A percentile compares a stretch with the other conserved stretches of the same genome.
Evolutionary conservation across 1,140 invertebrate genomes (phyloP).

Genomic region (Idris sp.): DNA sequence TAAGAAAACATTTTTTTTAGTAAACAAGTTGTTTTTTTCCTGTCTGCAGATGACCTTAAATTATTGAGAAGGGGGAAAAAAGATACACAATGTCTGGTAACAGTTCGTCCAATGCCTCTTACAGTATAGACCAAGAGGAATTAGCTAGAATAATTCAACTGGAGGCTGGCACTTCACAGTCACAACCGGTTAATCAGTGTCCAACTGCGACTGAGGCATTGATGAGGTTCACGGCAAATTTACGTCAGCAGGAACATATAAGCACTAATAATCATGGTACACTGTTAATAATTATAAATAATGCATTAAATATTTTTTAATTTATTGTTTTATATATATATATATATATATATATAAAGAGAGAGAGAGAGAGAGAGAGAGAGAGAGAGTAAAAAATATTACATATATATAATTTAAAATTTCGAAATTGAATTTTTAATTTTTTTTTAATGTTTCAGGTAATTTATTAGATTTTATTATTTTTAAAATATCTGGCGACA

Average conservation of each 20-base stretch:
- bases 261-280: conserved; percentile 34
- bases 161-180: conserved; percentile 31
- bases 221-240: conserved; percentile 65
- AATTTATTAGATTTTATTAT: no score
- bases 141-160: conserved; percentile 43
- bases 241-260: conserved; percentile 61
- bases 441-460: not conserved
- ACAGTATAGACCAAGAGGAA: conserved; percentile 46
- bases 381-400: no score
- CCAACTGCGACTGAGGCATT: conserved; percentile 66
- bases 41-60: not conserved
- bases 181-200: conserved; percentile 31
- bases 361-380: no score
- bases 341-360: no score
- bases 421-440: no score
- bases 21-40: no score
- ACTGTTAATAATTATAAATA: no score
- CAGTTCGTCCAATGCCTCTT: conserved; percentile 45
- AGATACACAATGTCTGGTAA: conserved; percentile 36
- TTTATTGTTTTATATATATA: no score
- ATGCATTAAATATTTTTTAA: no score
- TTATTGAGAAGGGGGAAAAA: not conserved
- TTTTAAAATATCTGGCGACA: no score
- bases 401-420: no score
- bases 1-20: no score